Conservation (phyloP, 2,113 vertebrate species). For the Leptocoma aspasia region DNA sequence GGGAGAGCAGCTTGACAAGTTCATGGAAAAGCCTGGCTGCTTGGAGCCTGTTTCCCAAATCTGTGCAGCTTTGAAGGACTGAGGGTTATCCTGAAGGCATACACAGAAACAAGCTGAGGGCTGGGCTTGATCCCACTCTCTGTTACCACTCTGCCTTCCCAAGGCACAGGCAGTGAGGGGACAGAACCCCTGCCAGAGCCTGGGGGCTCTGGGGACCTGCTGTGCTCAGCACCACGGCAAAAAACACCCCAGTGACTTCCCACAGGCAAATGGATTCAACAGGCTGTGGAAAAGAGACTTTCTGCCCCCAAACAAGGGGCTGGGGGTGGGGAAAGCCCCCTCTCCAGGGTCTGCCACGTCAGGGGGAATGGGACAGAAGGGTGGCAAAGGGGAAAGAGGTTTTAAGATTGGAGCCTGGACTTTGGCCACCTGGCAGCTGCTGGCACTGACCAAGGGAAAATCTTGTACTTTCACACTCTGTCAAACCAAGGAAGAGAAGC, state of each 20-base stretch:
- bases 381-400: not conserved
- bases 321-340: too few relatives aligned
- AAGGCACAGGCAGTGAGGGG: not conserved
- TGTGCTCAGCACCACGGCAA: not conserved
- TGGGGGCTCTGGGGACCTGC: not conserved
- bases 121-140: not conserved
- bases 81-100: fast-evolving
- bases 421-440: not conserved
- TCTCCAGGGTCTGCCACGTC: not conserved
- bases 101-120: not conserved
- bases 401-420: not conserved
- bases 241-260: fast-evolving
- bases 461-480: not conserved
- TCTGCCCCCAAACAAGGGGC: not conserved
- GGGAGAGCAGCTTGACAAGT: not conserved
- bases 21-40: not conserved
- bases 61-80: fast-evolving
- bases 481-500: not conserved
- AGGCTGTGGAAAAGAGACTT: not conserved
- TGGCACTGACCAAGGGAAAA: not conserved
- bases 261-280: fast-evolving
- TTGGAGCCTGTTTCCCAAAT: not conserved
- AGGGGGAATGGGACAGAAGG: not conserved
- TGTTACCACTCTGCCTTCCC: not conserved
- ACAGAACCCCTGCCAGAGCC: not conserved